Percentiles rank a stretch among this genome's conserved stretches.
Evolutionary conservation across 2,113 vertebrate genomes (phyloP).

Genomic region (Orientallactaga bullata): DNA sequence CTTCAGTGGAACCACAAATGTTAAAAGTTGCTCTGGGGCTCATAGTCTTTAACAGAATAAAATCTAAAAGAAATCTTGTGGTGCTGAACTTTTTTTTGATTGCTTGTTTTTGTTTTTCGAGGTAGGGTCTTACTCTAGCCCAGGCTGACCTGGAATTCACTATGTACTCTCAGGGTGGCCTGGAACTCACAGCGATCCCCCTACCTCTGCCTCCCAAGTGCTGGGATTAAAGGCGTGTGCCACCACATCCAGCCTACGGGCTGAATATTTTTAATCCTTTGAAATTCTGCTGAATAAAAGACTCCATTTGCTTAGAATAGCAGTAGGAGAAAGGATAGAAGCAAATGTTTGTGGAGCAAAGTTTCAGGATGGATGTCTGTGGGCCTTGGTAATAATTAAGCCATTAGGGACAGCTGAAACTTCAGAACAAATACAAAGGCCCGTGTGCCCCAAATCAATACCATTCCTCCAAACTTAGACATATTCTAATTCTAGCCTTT

Average conservation of each 20-base stretch:
- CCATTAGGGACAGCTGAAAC: background rate
- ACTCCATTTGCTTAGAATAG: background rate
- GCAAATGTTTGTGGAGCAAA: background rate
- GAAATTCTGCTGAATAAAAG: slow-evolving; percentile 42
- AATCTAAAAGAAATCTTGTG: slow-evolving; percentile 49
- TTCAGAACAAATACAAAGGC: slow-evolving; percentile 29
- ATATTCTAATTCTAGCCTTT: background rate
- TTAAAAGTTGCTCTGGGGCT: background rate
- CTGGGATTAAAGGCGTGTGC: too few relatives aligned
- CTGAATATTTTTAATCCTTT: slow-evolving; percentile 6
- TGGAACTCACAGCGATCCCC: too few relatives aligned
- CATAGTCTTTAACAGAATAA: slow-evolving; percentile 34
- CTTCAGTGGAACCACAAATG: background rate
- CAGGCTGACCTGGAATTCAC: too few relatives aligned
- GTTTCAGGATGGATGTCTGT: background rate
- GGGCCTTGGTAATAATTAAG: background rate
- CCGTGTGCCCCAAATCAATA: background rate
- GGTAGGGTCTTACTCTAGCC: too few relatives aligned
- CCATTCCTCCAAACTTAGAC: background rate
- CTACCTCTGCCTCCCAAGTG: too few relatives aligned
- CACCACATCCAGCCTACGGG: too few relatives aligned
- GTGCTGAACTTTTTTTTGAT: too few relatives aligned
- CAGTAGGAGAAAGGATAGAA: background rate
- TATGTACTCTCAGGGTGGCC: too few relatives aligned
- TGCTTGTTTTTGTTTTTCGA: too few relatives aligned